Conservation (phyloP, 2,797 vertebrate species). For the Capromys pilorides region DNA sequence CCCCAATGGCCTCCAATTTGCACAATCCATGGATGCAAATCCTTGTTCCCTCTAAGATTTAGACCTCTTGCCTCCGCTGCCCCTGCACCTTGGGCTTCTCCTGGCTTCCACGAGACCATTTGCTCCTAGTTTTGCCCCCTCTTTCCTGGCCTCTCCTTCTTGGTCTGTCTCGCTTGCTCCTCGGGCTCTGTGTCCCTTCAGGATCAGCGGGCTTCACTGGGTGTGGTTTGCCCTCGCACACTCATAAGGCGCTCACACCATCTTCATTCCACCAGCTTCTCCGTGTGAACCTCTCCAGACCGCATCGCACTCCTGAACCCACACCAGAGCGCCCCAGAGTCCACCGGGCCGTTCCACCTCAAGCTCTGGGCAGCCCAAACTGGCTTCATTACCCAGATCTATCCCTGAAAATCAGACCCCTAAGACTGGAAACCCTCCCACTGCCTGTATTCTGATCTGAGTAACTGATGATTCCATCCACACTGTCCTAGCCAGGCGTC, state of each 20-base stretch:
- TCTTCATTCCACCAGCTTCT: background rate
- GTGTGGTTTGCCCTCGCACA: background rate
- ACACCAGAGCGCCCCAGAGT: background rate
- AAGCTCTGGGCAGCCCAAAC: background rate
- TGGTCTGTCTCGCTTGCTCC: background rate
- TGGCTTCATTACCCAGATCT: background rate
- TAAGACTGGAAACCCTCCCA: background rate
- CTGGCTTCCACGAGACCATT: background rate
- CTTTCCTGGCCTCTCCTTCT: background rate
- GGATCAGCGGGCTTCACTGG: background rate
- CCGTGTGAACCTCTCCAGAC: background rate
- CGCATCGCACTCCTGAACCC: background rate
- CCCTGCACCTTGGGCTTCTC: background rate
- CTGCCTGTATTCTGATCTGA: background rate
- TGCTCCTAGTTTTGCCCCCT: background rate
- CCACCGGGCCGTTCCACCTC: background rate
- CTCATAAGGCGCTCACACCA: background rate
- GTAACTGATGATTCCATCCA: fast-evolving
- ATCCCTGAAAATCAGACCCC: background rate
- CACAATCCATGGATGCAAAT: background rate
- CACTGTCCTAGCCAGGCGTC: background rate
- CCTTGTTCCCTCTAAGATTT: background rate
- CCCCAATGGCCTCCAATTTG: no score
- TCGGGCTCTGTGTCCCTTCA: background rate
- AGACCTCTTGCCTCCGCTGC: background rate